phyloP scores from a whole-genome alignment of 2,113 vertebrate species.

The Pedionomus torquatus region DNA sequence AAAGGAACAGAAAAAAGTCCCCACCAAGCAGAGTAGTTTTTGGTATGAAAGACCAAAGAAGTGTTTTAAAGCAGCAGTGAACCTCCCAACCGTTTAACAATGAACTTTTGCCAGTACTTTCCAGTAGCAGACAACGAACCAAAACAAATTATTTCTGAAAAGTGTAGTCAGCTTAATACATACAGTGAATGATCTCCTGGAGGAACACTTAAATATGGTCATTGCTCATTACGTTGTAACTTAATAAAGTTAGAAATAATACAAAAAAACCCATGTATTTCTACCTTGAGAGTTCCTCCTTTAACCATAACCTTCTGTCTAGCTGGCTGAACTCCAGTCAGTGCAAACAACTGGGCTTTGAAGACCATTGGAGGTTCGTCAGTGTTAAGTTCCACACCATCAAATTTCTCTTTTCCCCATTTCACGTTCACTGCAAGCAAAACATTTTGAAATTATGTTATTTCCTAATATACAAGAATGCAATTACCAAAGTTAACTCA shows the following conservation, averaged over 20 bases:
- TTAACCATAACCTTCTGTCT: slow-evolving; percentile 99
- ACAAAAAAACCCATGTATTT: not conserved
- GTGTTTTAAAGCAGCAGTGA: not conserved
- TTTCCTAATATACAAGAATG: not conserved
- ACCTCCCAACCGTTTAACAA: not conserved
- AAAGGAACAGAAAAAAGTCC: not conserved
- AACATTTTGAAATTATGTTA: not conserved
- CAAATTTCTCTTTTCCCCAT: slow-evolving; percentile 99
- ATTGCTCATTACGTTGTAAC: not conserved
- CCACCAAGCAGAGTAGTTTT: not conserved
- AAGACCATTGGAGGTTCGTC: slow-evolving; percentile 98
- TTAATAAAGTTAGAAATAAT: not conserved
- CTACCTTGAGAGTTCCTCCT: slow-evolving; percentile 97
- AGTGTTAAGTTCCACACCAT: slow-evolving; percentile 95
- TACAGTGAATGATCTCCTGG: not conserved
- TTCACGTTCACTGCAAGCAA: slow-evolving; percentile 92
- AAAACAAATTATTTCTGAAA: not conserved
- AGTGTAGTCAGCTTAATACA: not conserved
- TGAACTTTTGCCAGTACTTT: not conserved
- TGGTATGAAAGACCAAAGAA: not conserved
- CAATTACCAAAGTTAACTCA: not conserved
- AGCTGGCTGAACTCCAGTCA: slow-evolving; percentile 95
- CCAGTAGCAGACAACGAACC: not conserved
- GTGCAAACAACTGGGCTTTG: slow-evolving; percentile 97
- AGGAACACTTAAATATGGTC: not conserved